Percentiles rank a stretch among this genome's conserved stretches.
Conservation (phyloP, 2,113 vertebrate species). For the Lepus timidus region DNA sequence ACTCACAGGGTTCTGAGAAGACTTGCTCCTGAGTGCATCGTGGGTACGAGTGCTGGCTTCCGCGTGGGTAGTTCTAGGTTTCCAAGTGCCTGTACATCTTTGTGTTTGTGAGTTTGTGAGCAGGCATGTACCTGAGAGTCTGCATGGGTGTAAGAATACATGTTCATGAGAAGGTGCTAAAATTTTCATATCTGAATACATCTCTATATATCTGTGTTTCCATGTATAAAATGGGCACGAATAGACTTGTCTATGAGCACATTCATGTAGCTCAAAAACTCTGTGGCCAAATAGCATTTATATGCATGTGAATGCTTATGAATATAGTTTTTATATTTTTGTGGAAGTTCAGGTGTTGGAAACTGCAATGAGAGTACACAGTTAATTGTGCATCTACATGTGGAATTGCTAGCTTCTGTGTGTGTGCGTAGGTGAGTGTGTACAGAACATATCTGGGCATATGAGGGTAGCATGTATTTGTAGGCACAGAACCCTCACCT, state of each 20-base stretch:
- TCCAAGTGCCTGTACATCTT: not conserved
- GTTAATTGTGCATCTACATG: not conserved
- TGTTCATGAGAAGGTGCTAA: not conserved
- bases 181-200: not conserved
- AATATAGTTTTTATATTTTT: not conserved
- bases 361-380: not conserved
- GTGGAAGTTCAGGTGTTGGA: not conserved
- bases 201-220: not conserved
- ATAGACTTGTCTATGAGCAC: not conserved
- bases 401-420: not conserved
- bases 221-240: not conserved
- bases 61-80: not conserved
- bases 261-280: not conserved
- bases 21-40: not conserved
- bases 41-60: not conserved
- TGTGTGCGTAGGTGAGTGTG: not conserved
- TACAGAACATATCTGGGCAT: accelerated
- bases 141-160: not conserved
- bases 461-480: accelerated
- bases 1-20: not conserved
- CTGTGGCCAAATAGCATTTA: not conserved
- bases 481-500: slow-evolving; percentile 82
- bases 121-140: not conserved
- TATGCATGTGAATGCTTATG: not conserved
- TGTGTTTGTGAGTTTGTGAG: not conserved